phyloP scores from a whole-genome alignment of 2,797 vertebrate species.

The Bryconaethiops microstoma region DNA sequence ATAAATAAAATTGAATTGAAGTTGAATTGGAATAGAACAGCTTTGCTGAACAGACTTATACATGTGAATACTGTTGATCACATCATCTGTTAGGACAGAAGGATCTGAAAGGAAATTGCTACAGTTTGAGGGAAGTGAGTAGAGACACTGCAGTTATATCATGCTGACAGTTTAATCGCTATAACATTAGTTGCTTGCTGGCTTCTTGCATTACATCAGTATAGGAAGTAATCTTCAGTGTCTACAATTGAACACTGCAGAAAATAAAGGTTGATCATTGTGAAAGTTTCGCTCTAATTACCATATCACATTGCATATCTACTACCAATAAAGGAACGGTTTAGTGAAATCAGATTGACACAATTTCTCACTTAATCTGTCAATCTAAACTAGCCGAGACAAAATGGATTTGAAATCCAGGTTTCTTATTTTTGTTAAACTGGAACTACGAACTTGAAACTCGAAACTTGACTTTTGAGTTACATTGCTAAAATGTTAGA shows the following conservation, averaged over 20 bases:
- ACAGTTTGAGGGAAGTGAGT: neutral
- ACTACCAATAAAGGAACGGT: neutral
- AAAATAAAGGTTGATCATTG: neutral
- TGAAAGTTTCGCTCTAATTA: neutral
- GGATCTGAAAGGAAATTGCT: neutral
- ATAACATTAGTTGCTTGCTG: neutral
- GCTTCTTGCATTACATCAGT: neutral
- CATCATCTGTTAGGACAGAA: neutral
- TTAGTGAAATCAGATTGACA: neutral
- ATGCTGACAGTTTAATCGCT: slow-evolving; percentile 8
- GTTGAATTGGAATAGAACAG: too few species aligned
- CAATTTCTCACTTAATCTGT: too few species aligned
- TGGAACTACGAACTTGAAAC: too few species aligned
- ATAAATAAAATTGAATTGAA: too few species aligned
- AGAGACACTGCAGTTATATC: neutral
- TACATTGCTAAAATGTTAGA: too few species aligned
- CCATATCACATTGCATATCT: neutral
- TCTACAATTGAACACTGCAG: neutral
- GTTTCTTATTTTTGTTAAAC: too few species aligned
- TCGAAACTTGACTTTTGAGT: too few species aligned
- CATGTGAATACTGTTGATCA: too few species aligned
- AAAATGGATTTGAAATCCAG: neutral
- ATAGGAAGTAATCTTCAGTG: neutral
- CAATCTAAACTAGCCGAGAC: too few species aligned
- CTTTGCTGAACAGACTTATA: too few species aligned